Evolutionary conservation across 2,797 vertebrate species (phyloP).

Genomic region (Takifugu ocellatus): DNA sequence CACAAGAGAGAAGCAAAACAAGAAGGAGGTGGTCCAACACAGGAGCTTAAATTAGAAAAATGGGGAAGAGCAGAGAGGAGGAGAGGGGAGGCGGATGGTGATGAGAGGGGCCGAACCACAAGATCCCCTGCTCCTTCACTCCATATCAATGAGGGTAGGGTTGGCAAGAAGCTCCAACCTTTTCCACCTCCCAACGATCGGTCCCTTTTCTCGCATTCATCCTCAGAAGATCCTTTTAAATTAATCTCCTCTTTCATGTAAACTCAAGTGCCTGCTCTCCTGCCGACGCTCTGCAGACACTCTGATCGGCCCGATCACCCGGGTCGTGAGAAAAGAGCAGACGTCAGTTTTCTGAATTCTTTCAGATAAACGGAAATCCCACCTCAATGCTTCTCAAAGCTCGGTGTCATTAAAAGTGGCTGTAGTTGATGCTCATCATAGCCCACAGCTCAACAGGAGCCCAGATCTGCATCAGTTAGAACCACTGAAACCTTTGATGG

Average conservation of each 20-base stretch:
- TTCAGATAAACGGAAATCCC: slow-evolving; percentile 7
- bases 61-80: slow-evolving; percentile 9
- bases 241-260: slow-evolving; percentile 47
- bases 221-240: slow-evolving; percentile 51
- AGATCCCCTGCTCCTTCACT: slow-evolving; percentile 19
- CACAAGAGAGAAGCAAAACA: slow-evolving; percentile 22
- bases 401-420: slow-evolving; percentile 12
- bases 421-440: slow-evolving; percentile 17
- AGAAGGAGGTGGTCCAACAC: slow-evolving; percentile 21
- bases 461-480: slow-evolving; percentile 12
- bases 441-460: not conserved
- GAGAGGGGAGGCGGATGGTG: slow-evolving; percentile 1
- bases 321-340: not conserved
- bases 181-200: slow-evolving; percentile 21
- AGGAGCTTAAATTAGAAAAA: slow-evolving; percentile 32
- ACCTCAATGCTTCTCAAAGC: slow-evolving; percentile 17
- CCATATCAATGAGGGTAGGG: slow-evolving; percentile 9
- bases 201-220: slow-evolving; percentile 30
- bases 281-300: slow-evolving; percentile 26
- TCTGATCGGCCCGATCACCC: slow-evolving; percentile 15
- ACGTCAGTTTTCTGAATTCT: slow-evolving; percentile 3
- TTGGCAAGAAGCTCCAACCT: slow-evolving; percentile 37
- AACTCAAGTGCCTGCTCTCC: slow-evolving; percentile 19
- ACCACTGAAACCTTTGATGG: slow-evolving; percentile 13
- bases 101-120: slow-evolving; percentile 15